A percentile compares a stretch with the other conserved stretches of the same genome.
These are phyloP conservation scores for Myotis brandtii DNA, from an alignment of 2,113 vertebrate species.

Conservation along the genomic window DNA sequence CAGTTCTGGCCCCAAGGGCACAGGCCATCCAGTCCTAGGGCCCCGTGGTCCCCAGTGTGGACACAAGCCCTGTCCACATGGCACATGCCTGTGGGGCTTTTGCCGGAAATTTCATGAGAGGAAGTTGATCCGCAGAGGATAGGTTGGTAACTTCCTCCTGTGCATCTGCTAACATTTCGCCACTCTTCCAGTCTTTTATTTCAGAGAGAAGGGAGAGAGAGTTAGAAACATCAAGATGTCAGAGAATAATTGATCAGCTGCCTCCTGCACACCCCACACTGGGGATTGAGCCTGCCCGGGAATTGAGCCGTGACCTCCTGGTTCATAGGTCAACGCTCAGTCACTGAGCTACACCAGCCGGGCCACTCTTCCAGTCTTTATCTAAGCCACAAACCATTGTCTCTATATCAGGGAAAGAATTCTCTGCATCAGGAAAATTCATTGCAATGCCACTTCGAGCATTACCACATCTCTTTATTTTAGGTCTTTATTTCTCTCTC, in stretches of 20 bases:
- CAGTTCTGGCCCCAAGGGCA: not conserved
- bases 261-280: too few species aligned
- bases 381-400: not conserved
- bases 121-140: not conserved
- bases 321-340: too few species aligned
- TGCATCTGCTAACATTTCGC: not conserved
- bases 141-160: not conserved
- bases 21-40: not conserved
- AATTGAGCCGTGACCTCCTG: too few species aligned
- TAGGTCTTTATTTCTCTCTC: not conserved
- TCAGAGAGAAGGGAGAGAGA: too few species aligned
- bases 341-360: too few species aligned
- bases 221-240: too few species aligned
- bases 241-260: too few species aligned
- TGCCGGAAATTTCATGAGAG: not conserved
- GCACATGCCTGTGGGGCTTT: not conserved
- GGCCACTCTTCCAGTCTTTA: not conserved
- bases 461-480: not conserved
- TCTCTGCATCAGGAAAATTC: not conserved
- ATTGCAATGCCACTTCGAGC: not conserved
- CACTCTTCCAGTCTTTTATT: not conserved
- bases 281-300: too few species aligned
- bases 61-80: not conserved
- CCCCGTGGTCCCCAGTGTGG: not conserved
- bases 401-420: not conserved